These are phyloP conservation scores for Zaprionus obscuricornis DNA, from an alignment of 2,888 invertebrate genomes.

Conservation along the genomic window DNA sequence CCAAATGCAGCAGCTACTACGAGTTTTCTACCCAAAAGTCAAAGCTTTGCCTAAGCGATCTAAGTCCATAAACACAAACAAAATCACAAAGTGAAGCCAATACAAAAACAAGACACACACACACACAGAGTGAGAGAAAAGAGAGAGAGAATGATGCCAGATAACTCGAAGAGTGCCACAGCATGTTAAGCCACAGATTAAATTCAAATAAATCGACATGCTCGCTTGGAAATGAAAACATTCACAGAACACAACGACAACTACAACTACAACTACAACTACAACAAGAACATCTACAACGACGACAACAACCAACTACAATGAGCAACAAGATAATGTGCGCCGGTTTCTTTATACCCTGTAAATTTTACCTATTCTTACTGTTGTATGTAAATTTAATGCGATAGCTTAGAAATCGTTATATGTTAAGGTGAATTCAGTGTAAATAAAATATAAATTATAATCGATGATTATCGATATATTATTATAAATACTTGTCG, in stretches of 20 bases:
- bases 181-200: slow-evolving; percentile 76
- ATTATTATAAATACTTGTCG: too few relatives aligned
- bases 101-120: slow-evolving; percentile 17
- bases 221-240: slow-evolving; percentile 81
- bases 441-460: too few relatives aligned
- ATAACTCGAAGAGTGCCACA: slow-evolving; percentile 36
- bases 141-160: too few relatives aligned
- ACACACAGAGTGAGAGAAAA: too few relatives aligned
- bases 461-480: too few relatives aligned
- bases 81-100: slow-evolving; percentile 30
- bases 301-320: slow-evolving; percentile 9
- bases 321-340: not conserved
- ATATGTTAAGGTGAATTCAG: too few relatives aligned
- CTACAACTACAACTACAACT: slow-evolving; percentile 32
- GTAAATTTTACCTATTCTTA: not conserved
- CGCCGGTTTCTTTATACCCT: slow-evolving; percentile 36
- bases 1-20: slow-evolving; percentile 22
- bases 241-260: slow-evolving; percentile 64
- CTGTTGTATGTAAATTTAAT: too few relatives aligned
- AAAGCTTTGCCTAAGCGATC: too few relatives aligned
- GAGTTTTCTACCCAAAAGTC: too few relatives aligned
- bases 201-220: slow-evolving; percentile 83
- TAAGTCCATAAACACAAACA: slow-evolving; percentile 21
- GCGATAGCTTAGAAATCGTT: too few relatives aligned
- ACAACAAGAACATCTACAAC: slow-evolving; percentile 4